Percentiles rank a stretch among this genome's conserved stretches.
phyloP scores from a whole-genome alignment of 53 echinoderm and acorn worm genomes.

The Zoroaster sp. region DNA sequence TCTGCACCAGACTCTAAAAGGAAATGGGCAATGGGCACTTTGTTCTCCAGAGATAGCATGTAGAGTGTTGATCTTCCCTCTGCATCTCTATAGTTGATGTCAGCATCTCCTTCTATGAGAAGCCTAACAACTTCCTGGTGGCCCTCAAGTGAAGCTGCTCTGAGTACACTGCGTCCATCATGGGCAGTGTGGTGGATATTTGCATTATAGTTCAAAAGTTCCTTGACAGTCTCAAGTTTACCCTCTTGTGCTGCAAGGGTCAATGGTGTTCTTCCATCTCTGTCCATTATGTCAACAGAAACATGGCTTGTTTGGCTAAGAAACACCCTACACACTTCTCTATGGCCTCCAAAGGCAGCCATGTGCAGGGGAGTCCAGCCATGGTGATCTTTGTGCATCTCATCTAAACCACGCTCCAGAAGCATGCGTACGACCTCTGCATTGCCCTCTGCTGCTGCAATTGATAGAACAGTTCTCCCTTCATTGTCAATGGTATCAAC shows the following conservation, averaged over 20 bases:
- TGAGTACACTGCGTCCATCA: conserved; percentile 86
- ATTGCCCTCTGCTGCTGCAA: conserved; percentile 92
- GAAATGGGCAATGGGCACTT: conserved; percentile 79
- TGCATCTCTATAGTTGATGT: conserved; percentile 91
- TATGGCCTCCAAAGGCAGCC: conserved; percentile 95
- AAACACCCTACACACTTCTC: conserved; percentile 86
- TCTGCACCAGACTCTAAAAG: conserved; percentile 77
- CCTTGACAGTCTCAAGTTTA: conserved; percentile 78
- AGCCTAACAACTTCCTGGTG: conserved; percentile 81
- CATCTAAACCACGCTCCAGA: conserved; percentile 93
- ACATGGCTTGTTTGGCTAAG: conserved; percentile 86
- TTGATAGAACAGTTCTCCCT: conserved; percentile 95
- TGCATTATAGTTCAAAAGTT: conserved; percentile 77
- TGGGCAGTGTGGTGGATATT: conserved; percentile 78
- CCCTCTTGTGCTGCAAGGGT: conserved; percentile 97
- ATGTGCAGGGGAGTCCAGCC: conserved; percentile 99
- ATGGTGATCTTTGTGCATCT: conserved; percentile 97
- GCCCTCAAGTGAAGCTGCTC: conserved; percentile 87
- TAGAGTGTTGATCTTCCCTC: conserved; percentile 95
- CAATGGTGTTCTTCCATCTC: conserved; percentile 94
- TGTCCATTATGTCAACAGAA: conserved; percentile 86
- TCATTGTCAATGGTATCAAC: conserved; percentile 97
- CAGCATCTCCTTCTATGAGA: conserved; percentile 73
- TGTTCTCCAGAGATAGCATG: conserved; percentile 95
- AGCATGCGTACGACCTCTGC: conserved; percentile 89